Evolutionary conservation across 2,113 vertebrate species (phyloP).

Genomic region (Vireo altiloquus): DNA sequence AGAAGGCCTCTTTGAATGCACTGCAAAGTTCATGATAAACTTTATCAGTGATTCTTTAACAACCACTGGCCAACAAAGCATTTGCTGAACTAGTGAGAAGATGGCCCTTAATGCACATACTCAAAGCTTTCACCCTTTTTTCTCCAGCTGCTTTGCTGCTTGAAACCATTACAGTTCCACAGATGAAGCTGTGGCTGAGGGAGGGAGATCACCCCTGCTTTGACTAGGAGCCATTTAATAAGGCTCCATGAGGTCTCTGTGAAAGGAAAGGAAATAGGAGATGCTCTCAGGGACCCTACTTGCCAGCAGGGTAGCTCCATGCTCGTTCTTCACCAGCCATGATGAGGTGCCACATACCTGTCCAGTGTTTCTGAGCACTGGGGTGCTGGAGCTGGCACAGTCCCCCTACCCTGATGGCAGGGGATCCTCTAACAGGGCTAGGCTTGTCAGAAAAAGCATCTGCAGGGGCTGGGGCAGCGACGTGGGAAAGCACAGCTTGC

Average conservation of each 20-base stretch:
- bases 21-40: not conserved
- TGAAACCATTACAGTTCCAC: not conserved
- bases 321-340: not conserved
- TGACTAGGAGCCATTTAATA: not conserved
- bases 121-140: not conserved
- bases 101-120: not conserved
- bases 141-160: not conserved
- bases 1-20: not conserved
- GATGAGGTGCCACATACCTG: not conserved
- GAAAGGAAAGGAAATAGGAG: not conserved
- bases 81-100: not conserved
- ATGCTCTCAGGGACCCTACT: not conserved
- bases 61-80: not conserved
- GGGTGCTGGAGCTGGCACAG: not conserved
- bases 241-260: not conserved
- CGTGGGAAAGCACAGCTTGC: not conserved
- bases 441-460: not conserved
- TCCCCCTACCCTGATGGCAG: not conserved
- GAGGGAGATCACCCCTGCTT: not conserved
- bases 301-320: not conserved
- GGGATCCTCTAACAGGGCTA: not conserved
- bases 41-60: not conserved
- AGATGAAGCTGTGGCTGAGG: not conserved
- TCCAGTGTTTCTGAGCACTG: accelerated
- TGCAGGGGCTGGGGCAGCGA: not conserved